Evolutionary conservation across 2,113 vertebrate genomes (phyloP).

Genomic region (Herpailurus yagouaroundi): DNA sequence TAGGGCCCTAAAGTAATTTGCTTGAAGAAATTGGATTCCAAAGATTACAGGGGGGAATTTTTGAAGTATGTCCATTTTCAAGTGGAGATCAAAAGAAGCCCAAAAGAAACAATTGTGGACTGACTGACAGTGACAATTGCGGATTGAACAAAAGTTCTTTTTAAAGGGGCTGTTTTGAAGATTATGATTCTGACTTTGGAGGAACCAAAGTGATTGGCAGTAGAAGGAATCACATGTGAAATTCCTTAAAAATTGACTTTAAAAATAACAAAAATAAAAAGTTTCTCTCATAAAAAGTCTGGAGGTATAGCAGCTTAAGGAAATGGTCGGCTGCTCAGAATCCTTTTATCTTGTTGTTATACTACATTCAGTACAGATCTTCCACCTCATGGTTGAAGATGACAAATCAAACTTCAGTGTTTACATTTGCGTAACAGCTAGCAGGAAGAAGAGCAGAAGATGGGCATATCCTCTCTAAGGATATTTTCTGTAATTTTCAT

Average conservation of each 20-base stretch:
- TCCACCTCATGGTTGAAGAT: background rate
- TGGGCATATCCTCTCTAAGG: background rate
- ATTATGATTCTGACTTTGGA: background rate
- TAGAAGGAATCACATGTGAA: background rate
- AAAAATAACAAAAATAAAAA: background rate
- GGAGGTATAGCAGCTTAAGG: background rate
- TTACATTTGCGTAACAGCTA: background rate
- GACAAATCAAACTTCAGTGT: background rate
- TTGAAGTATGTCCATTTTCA: background rate
- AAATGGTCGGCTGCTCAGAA: background rate
- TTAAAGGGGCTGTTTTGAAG: background rate
- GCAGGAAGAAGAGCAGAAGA: background rate
- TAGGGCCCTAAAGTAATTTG: slow-evolving; percentile 28
- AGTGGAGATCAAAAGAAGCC: background rate
- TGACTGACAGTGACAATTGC: background rate
- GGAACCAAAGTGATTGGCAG: background rate
- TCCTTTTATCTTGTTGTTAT: background rate
- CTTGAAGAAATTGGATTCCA: background rate
- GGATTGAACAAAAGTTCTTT: background rate
- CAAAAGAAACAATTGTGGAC: background rate
- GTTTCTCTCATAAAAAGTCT: background rate
- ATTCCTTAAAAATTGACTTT: background rate
- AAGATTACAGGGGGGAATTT: background rate
- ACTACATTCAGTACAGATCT: background rate
- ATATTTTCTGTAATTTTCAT: slow-evolving; percentile 15